Evolutionary conservation across 2,888 invertebrate genomes (phyloP), one percentile per base, ranked within the genome.

Genomic region (Sicus ferrugineus): DNA sequence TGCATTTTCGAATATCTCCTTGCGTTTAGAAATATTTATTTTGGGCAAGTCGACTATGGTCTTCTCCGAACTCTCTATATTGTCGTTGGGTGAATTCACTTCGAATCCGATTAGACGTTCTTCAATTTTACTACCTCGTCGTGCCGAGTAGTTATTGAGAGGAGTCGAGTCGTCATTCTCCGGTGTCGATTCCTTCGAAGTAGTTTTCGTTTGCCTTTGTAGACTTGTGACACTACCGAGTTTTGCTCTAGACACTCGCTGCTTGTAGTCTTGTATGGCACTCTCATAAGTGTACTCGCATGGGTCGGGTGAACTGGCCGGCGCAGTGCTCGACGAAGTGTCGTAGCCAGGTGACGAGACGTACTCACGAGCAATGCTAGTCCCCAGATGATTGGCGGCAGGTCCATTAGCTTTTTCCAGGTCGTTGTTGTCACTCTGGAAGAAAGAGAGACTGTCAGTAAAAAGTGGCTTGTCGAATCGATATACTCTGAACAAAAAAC

Each of bases 241-340:
- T 1, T 76, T 78, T 34, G 89, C 88, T 77, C 88, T 87, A 48
- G 90, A 89, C 77, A 91, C 93, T 75, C 93, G 88, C 65, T 93
- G 92, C 77, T 94, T 92, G 85, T 95, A 95, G 76, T 93, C 92
- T 81, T 94, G 92, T 77, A 94, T 94, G 77, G 94, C 94, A 77
- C 93, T 91, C 84, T 95, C 94, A 83, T 94, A 95, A 0, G 94
- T 94, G 84, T 94, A 94, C 83, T 94, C 93, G 78, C 92, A 89
- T 38, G 90, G 89, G 83, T 91, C 90, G 1, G 91, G 90, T 56
- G 91, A 90, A 81, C 89, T 90, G 75, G 89, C 88, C 54, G 90
- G 90, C 75, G 89, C 90, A 68, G 90, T 90, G 77, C 89, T 91
- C 73, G 89, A 90, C 75, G 89, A 89, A 46, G 90, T 90, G 79